Percentiles rank a stretch among this genome's conserved stretches.
These are phyloP conservation scores for Pristis pectinata DNA, from an alignment of 2,797 vertebrate genomes.

Conservation along the genomic window DNA sequence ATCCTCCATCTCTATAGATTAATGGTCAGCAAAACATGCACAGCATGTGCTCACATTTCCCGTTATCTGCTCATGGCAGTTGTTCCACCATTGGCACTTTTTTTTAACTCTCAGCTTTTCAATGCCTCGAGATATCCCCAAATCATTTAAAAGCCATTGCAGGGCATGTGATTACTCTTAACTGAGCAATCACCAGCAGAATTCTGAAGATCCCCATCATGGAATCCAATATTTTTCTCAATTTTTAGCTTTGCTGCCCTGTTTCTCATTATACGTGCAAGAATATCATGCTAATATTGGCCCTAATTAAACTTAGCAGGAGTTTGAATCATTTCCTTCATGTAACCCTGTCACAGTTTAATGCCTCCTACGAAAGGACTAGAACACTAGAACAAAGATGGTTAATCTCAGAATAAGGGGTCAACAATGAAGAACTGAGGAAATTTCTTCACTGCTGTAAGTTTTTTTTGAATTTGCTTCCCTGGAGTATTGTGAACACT, in stretches of 20 bases:
- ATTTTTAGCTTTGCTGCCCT: not conserved
- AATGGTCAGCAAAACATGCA: not conserved
- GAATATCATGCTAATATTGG: not conserved
- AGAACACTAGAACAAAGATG: too few species aligned
- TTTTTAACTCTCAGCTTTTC: not conserved
- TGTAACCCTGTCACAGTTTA: not conserved
- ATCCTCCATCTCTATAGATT: not conserved
- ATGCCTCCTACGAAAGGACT: not conserved
- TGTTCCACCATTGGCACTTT: not conserved
- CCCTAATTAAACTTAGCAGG: too few species aligned
- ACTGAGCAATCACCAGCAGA: not conserved
- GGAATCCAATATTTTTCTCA: not conserved
- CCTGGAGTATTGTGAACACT: too few species aligned
- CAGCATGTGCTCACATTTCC: slow-evolving; percentile 1
- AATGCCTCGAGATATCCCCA: not conserved
- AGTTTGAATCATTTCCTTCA: not conserved
- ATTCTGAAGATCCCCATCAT: not conserved
- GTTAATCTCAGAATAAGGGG: too few species aligned
- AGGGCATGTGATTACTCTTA: not conserved
- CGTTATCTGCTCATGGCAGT: not conserved
- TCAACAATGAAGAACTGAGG: too few species aligned
- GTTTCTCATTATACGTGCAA: not conserved
- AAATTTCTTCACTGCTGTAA: too few species aligned
- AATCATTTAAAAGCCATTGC: not conserved
- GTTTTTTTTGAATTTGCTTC: too few species aligned